Conservation (phyloP, 37 sponge, comb jelly and placozoan species). For the Halisarca cf. caerulea region DNA sequence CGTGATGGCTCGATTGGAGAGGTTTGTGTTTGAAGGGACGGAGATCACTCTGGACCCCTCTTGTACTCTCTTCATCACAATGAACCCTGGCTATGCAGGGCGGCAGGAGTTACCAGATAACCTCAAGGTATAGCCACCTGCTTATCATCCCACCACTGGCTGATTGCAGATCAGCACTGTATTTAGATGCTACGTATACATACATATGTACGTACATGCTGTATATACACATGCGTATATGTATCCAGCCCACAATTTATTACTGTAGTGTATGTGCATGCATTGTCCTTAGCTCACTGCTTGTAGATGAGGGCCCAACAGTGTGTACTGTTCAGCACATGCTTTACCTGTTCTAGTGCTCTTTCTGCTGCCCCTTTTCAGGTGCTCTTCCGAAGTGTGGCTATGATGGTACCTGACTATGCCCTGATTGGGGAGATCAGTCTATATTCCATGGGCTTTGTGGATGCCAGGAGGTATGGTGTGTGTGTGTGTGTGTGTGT, state of each 20-base stretch:
- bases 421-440: slow-evolving; percentile 98
- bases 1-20: slow-evolving; percentile 64
- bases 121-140: slow-evolving; percentile 74
- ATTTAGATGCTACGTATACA: slow-evolving; percentile 19
- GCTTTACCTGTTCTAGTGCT: too few species aligned
- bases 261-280: background rate
- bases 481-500: background rate
- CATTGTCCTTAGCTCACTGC: too few species aligned
- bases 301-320: too few species aligned
- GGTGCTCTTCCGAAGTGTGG: slow-evolving; percentile 95
- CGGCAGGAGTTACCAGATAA: slow-evolving; percentile 97
- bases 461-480: slow-evolving; percentile 79
- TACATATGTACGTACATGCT: background rate
- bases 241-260: background rate
- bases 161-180: too few species aligned
- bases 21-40: slow-evolving; percentile 95
- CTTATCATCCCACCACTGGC: too few species aligned
- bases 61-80: slow-evolving; percentile 97
- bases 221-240: background rate
- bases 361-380: background rate
- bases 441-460: slow-evolving; percentile 99
- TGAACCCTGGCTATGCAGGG: slow-evolving; percentile 99
- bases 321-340: too few species aligned
- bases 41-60: slow-evolving; percentile 89
- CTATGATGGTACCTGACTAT: slow-evolving; percentile 99